Conservation (phyloP, 1,140 invertebrate genomes). For the Temnothorax curvispinosus region DNA sequence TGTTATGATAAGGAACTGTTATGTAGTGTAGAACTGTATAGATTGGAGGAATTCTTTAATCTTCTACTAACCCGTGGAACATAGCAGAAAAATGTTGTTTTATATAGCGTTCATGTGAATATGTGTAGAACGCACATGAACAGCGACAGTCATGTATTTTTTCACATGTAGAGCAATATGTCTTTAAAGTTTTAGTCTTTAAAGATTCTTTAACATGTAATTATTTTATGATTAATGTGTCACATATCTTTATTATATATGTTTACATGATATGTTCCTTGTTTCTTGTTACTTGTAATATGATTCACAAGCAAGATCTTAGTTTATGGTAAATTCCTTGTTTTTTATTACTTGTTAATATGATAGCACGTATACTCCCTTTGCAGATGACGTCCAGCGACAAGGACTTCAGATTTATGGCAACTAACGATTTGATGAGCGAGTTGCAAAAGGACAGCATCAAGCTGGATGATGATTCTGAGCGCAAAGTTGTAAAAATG, state of each 20-base stretch:
- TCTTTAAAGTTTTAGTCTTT: too few relatives aligned
- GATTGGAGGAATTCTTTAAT: too few relatives aligned
- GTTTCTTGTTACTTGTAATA: not conserved
- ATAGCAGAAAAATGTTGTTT: too few relatives aligned
- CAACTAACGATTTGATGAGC: slow-evolving; percentile 99
- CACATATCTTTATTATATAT: too few relatives aligned
- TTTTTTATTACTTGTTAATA: not conserved
- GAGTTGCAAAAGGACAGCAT: slow-evolving; percentile 99
- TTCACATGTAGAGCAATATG: not conserved
- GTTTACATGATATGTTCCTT: too few relatives aligned
- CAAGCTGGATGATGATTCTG: slow-evolving; percentile 99
- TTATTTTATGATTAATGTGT: too few relatives aligned
- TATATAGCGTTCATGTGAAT: too few relatives aligned
- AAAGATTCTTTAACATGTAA: too few relatives aligned
- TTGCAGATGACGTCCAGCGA: slow-evolving; percentile 98
- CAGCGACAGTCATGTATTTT: not conserved
- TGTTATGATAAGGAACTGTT: not conserved
- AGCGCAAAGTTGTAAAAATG: slow-evolving; percentile 99
- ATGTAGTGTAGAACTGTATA: too few relatives aligned
- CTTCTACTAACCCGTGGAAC: too few relatives aligned
- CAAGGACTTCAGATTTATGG: slow-evolving; percentile 99
- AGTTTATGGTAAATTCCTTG: too few relatives aligned
- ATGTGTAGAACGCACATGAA: not conserved
- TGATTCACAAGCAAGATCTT: too few relatives aligned
- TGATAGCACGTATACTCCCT: not conserved